These are phyloP conservation scores for Manis pentadactyla DNA, from an alignment of 2,797 vertebrate species.

Conservation along the genomic window DNA sequence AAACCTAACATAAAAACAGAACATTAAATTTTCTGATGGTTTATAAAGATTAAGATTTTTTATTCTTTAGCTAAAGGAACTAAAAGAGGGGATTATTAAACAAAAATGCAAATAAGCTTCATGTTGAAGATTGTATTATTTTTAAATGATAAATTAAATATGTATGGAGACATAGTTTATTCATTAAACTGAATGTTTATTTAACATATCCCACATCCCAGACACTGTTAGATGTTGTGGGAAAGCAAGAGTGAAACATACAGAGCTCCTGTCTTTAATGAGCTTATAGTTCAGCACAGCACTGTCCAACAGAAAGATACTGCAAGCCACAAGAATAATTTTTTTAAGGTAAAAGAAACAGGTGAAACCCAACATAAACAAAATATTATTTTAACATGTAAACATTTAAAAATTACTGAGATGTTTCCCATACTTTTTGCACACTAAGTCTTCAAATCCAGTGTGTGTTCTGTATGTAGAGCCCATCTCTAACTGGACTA, in stretches of 20 bases:
- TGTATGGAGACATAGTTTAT: not conserved
- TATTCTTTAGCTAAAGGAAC: slow-evolving; percentile 39
- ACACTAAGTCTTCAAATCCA: not conserved
- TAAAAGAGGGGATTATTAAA: slow-evolving; percentile 32
- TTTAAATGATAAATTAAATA: slow-evolving; percentile 28
- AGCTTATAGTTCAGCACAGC: not conserved
- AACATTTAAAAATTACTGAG: not conserved
- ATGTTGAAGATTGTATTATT: not conserved
- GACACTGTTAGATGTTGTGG: not conserved
- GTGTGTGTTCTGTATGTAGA: not conserved
- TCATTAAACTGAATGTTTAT: slow-evolving; percentile 26
- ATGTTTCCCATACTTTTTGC: not conserved
- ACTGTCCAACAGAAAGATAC: not conserved
- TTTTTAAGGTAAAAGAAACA: slow-evolving; percentile 17
- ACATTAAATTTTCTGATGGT: slow-evolving; percentile 3
- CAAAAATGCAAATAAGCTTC: slow-evolving; percentile 48
- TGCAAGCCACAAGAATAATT: not conserved
- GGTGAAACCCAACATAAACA: not conserved
- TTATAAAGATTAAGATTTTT: slow-evolving; percentile 42
- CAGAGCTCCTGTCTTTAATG: not conserved
- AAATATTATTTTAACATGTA: slow-evolving; percentile 40
- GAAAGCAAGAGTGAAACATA: not conserved
- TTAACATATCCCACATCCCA: not conserved
- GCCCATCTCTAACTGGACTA: not conserved
- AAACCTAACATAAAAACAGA: slow-evolving; percentile 32